These are phyloP conservation scores for Enteromius radiatus DNA, from an alignment of 2,797 vertebrate genomes.

Conservation along the genomic window DNA sequence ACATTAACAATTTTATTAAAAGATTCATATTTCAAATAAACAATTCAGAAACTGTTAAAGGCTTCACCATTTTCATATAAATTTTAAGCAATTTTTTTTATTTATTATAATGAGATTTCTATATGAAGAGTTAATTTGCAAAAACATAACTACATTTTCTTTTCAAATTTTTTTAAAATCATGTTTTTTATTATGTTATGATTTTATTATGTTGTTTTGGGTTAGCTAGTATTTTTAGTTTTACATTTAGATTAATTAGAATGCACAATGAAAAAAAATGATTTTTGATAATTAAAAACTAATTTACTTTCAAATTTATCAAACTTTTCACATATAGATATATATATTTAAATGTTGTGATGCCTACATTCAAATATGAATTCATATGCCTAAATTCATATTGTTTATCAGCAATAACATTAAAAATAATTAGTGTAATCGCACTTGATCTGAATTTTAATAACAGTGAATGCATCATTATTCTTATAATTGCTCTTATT, in stretches of 20 bases:
- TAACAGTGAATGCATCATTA: conserved; percentile 18
- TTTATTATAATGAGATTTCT: not conserved
- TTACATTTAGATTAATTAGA: no score
- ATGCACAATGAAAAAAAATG: no score
- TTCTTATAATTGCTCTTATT: not conserved
- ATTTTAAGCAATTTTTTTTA: not conserved
- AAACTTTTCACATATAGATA: no score
- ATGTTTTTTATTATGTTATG: no score
- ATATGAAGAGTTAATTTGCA: no score
- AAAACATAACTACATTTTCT: no score
- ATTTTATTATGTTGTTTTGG: no score
- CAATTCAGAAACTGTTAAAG: not conserved
- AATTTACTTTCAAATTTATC: no score
- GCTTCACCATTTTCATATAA: not conserved
- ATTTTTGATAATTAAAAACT: no score
- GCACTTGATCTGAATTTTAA: not conserved
- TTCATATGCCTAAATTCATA: not conserved
- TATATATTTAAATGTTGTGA: not conserved
- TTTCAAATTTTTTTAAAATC: no score
- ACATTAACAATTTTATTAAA: not conserved
- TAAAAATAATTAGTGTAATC: not conserved
- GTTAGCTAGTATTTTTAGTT: no score
- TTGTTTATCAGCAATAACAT: not conserved
- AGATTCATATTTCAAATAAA: not conserved
- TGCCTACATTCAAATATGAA: not conserved